These are phyloP conservation scores for Crocidura indochinensis DNA, from an alignment of 2,797 vertebrate genomes.

Conservation along the genomic window DNA sequence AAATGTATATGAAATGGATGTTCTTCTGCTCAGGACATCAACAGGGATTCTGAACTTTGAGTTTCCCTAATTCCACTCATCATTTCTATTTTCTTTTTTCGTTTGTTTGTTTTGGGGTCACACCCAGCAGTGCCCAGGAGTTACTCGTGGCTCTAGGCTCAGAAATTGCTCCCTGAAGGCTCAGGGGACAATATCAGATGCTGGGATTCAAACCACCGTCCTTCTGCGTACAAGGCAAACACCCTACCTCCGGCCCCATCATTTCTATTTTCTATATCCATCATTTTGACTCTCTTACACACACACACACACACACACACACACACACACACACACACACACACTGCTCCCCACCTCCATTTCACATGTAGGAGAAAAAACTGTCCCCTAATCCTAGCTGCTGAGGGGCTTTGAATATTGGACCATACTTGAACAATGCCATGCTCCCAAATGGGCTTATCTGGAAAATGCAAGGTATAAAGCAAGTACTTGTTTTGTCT, in stretches of 20 bases:
- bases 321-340: conserved; percentile 10
- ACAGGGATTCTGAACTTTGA: conserved; percentile 13
- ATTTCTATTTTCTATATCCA: neutral
- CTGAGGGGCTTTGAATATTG: conserved; percentile 36
- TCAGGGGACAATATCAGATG: no score
- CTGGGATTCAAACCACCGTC: no score
- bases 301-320: neutral
- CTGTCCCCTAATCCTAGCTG: neutral
- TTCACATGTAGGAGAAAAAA: neutral
- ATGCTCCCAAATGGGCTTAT: conserved; percentile 46
- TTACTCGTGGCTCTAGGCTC: no score
- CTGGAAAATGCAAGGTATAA: conserved; percentile 70
- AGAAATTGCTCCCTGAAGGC: no score
- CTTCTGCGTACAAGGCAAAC: no score
- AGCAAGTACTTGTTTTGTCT: conserved; percentile 45
- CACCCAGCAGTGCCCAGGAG: no score
- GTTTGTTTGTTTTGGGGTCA: no score
- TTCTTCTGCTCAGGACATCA: conserved; percentile 20
- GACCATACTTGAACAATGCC: conserved; percentile 40
- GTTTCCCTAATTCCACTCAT: neutral
- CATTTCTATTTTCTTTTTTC: neutral
- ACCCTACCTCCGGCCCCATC: no score
- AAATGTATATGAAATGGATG: neutral
- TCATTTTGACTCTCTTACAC: neutral
- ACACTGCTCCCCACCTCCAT: neutral